A percentile compares a stretch with the other conserved stretches of the same genome.
These are phyloP conservation scores for Pantelozetes paolii DNA, from an alignment of 2,888 invertebrate genomes.

Conservation along the genomic window DNA sequence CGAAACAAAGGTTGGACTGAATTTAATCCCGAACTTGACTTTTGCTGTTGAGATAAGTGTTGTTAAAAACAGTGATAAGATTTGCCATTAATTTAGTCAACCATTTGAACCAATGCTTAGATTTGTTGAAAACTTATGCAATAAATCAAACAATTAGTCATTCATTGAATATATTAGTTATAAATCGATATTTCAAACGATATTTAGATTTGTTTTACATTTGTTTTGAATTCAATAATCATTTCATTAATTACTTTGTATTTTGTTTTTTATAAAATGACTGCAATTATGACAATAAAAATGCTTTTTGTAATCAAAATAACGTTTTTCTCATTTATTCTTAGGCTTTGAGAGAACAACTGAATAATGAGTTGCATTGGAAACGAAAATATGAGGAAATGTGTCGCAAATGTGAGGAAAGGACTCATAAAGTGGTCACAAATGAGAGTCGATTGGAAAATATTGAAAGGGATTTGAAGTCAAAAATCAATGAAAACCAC, in stretches of 20 bases:
- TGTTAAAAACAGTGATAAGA: neutral
- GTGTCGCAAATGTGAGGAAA: neutral
- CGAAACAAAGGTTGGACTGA: slow-evolving; percentile 15
- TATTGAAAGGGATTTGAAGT: slow-evolving; percentile 1
- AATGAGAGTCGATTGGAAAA: neutral
- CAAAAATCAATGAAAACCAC: neutral
- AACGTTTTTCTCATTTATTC: neutral
- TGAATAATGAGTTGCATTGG: slow-evolving; percentile 10
- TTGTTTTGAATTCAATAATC: neutral
- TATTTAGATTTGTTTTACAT: neutral
- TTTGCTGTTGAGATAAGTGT: neutral
- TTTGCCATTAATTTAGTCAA: neutral
- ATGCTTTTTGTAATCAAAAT: neutral
- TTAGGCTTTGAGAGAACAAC: slow-evolving; percentile 18
- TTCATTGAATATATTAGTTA: neutral
- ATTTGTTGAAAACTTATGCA: neutral
- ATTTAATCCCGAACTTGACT: neutral
- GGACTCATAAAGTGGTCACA: neutral
- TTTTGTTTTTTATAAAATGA: neutral
- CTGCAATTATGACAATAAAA: slow-evolving; percentile 22
- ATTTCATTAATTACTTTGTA: neutral
- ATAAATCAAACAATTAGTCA: neutral
- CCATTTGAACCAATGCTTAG: too few species aligned
- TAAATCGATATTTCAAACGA: neutral
- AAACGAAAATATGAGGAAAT: slow-evolving; percentile 9